Evolutionary conservation across 2,888 invertebrate species (phyloP), one percentile per base, ranked within the genome.

Genomic region (Perizoma flavofasciatum): DNA sequence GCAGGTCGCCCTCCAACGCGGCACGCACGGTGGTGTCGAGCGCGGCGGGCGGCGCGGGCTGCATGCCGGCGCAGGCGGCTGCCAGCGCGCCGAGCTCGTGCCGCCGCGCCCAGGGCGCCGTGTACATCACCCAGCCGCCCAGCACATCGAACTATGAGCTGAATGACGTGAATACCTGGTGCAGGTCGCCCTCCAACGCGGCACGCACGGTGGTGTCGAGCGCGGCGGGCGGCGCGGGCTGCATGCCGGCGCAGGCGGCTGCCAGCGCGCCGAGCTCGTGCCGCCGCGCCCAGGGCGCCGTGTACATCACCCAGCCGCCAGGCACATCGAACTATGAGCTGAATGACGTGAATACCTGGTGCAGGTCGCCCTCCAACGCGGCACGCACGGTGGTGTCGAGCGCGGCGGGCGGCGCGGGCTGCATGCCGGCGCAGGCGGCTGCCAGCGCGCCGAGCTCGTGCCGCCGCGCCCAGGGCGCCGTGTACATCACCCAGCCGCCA

Each of bases 51-150:
- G 75, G 92, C 81, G 62, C 83, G 44, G 85, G 67, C 70, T 86
- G 88, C 70, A 94, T 92, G 51, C 91, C 92, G 0, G 96, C 93
- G 86, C 95, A 95, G 0, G 93, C 93, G 63, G 94, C 94, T 0
- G 96, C 95, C 58, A 95, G 93, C 22, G 94, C 93, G 4, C 95
- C 95, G 54, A 98, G 89, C 79, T 96, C 96, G 73, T 94, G 86
- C 2, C 95, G 93, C 71, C 95, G 95, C 49, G 96, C 93, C 62
- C 95, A 94, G 0, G 98, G 98, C 68, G 95, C 94, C 2, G 96
- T 96, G 84, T 95, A 98, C 78, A 98, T 94, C 60, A 98, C 93
- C 92, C 95, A 96, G 5, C 97, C 97, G n/a, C n/a, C n/a, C n/a
- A n/a, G n/a, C n/a, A n/a, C 22, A 22, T 22, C 22, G 22, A 22